A percentile compares a stretch with the other conserved stretches of the same genome.
Conservation (phyloP, 2,797 vertebrate species). For the Coendou prehensilis region DNA sequence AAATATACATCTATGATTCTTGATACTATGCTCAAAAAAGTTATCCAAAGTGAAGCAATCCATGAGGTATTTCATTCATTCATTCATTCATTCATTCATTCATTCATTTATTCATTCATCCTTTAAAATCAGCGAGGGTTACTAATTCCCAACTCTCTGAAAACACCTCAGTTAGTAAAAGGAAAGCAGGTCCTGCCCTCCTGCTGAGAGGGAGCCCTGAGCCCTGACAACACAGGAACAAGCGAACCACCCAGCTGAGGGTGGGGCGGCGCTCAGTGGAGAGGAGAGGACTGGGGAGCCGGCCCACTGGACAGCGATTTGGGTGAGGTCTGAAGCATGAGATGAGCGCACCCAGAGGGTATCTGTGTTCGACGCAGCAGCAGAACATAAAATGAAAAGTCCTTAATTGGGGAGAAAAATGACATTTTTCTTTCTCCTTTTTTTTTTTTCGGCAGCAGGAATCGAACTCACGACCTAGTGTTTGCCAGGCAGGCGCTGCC, state of each 20-base stretch:
- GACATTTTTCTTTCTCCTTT: no score
- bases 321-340: background rate
- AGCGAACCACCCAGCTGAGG: background rate
- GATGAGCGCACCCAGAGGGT: background rate
- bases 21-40: background rate
- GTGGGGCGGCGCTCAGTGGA: background rate
- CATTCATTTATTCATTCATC: background rate
- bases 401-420: no score
- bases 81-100: background rate
- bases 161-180: background rate
- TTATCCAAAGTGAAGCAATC: background rate
- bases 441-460: no score
- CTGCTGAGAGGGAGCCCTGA: background rate
- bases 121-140: background rate
- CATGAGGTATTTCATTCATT: background rate
- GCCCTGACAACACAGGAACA: background rate
- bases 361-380: background rate
- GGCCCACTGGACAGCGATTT: no score
- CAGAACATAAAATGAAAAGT: background rate
- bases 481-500: no score
- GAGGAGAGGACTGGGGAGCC: no score
- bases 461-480: no score
- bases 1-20: background rate
- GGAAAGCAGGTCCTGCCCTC: background rate
- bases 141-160: conserved; percentile 16